Base-by-base conservation (phyloP, 2,113 vertebrate genomes). In the Addax nasomaculatus region DNA sequence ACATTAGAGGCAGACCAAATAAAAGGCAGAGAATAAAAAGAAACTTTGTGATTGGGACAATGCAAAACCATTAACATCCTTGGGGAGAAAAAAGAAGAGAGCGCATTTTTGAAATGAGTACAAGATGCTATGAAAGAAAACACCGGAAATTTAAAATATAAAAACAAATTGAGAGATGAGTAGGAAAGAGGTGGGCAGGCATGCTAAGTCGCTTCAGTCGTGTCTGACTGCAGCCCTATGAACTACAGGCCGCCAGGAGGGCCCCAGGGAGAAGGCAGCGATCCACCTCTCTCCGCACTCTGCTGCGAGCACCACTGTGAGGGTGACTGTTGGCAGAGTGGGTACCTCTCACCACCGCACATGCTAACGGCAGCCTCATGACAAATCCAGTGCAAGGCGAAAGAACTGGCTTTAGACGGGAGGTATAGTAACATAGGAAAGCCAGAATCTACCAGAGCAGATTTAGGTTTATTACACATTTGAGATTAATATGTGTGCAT, bases 11-110 rank as follows among this genome's bases (percentile, higher is more conserved):
- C 70, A 16, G 12, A 90, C 13, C 73, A 76, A 73, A 93, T 58
- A 27, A 27, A 58, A 58, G 57, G n/a, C 51, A 58, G 73, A 57
- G 49, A 85, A 92, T n/a, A 92, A 70, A 93, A 73, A 73, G 39
- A 57, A 93, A 93, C 39, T 55, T 15, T n/a, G 62, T 57, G 36
- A 84, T 30, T 57, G 39, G 53, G 30, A 70, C 57, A 9, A 93
- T 15, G 23, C 51, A 58, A 92, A 93, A 36, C 58, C 15, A 47
- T 57, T 29, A 85, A 29, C 45, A 23, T 47, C 3, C 8, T 17
- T 67, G 8, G 19, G 21, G 19, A 45, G 13, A 55, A 70, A 43
- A 89, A 70, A 84, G 29, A 43, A 73, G 83, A 70, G 21, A 47
- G 36, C 9, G 49, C 19, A n/a, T 47, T 30, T 73, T 15, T 85